Conservation (phyloP, 1,140 invertebrate species). For the Zelostemma sp. region DNA sequence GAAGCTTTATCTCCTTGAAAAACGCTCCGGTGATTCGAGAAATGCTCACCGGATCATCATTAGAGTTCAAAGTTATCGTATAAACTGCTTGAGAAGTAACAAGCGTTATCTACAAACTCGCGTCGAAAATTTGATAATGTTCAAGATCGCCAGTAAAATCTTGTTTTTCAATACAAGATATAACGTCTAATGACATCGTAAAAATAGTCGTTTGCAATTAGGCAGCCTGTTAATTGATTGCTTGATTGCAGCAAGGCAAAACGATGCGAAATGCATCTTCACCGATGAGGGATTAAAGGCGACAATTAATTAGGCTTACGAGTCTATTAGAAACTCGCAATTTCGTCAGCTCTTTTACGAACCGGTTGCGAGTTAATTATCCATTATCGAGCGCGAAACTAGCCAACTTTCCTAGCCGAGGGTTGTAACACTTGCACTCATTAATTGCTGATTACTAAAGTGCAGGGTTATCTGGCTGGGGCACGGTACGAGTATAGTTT, state of each 20-base stretch:
- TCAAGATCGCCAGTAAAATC: background rate
- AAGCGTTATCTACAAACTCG: background rate
- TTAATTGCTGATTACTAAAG: conserved; percentile 28
- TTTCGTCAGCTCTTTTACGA: conserved; percentile 22
- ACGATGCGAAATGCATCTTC: no score
- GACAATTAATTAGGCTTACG: conserved; percentile 6
- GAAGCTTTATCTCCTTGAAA: background rate
- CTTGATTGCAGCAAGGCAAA: no score
- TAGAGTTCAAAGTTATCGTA: background rate
- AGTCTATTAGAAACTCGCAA: conserved; percentile 15
- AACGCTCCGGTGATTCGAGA: background rate
- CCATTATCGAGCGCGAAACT: conserved; percentile 19
- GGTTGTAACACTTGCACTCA: conserved; percentile 18
- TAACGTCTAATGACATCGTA: no score
- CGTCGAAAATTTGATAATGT: background rate
- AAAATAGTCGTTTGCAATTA: no score
- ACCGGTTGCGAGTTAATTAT: conserved; percentile 18
- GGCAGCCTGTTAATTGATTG: no score
- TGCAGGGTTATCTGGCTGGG: conserved; percentile 19
- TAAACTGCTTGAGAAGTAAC: background rate
- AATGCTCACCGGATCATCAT: background rate
- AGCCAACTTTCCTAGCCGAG: conserved; percentile 24
- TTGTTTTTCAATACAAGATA: conserved; percentile 9
- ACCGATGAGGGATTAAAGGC: background rate
- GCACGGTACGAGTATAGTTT: conserved; percentile 17